Evolutionary conservation across 2,888 invertebrate species (phyloP), one percentile per base, ranked within the genome.

Genomic region (Seira ritae): DNA sequence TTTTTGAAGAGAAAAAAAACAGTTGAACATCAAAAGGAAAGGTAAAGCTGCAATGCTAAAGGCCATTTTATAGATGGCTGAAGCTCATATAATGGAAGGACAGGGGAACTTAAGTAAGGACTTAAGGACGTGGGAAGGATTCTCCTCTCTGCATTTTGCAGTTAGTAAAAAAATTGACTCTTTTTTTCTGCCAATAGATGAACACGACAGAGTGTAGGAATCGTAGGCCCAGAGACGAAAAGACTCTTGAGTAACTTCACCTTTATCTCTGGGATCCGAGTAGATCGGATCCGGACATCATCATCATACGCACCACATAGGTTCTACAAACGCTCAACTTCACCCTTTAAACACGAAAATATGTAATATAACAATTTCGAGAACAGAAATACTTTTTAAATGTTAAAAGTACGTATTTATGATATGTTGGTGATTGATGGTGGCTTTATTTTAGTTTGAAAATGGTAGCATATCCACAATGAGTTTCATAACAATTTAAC

Each of bases 131-230:
- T 62, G 62, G 62, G 62, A 62, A 62, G 62, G 10, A 62, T n/a
- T 15, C 50, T 50, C 42, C 12, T 50, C 17, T 50, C 50, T 15
- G 12, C 50, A 50, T 50, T 50, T 50, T n/a, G 50, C 50, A 50
- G 50, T 62, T 70, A 1, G 22, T 1, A 22, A 50, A 70, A 74
- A 23, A 66, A 74, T 42, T 37, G n/a, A 74, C 23, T 22, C 42
- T 74, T 24, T 23, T 71, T 62, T 72, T 65, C 66, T 66, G 74
- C 42, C 74, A 74, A 66, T 74, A 74, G 37, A 42, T 60, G 31
- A 23, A 19, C 37, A 37, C 3, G 8, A 31, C 3, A 31, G 31
- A 31, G 2, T 31, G 31, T 8, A 62, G 62, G 62, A 62, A 8
- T 8, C 12, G 17, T 50, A 20, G 22, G 19, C 62, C 20, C 6